Percentiles rank a stretch among this genome's conserved stretches.
Evolutionary conservation across 2,888 invertebrate species (phyloP).

Genomic region (Harpagoxenus sublaevis): DNA sequence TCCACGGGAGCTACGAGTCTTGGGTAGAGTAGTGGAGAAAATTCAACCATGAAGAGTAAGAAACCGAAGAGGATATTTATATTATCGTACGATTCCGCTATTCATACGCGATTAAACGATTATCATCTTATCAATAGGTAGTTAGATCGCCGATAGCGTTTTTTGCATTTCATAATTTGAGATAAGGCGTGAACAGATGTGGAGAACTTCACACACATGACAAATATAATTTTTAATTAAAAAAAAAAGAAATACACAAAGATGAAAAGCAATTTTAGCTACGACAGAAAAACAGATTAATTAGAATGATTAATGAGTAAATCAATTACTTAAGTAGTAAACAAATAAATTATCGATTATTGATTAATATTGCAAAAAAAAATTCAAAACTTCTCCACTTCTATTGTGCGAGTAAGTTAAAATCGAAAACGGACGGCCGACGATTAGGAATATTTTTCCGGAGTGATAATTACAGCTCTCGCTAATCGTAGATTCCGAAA

Average conservation of each 20-base stretch:
- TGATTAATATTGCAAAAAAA: not conserved
- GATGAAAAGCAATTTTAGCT: not conserved
- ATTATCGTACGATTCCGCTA: not conserved
- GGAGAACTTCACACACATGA: not conserved
- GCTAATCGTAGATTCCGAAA: slow-evolving; percentile 36
- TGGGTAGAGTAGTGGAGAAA: slow-evolving; percentile 22
- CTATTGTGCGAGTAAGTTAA: not conserved
- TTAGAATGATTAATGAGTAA: not conserved
- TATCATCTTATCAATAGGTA: slow-evolving; percentile 9
- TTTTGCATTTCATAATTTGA: not conserved
- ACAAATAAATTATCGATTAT: slow-evolving; percentile 6
- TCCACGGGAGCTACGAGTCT: not conserved
- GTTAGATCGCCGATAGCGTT: not conserved
- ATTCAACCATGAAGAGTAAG: not conserved
- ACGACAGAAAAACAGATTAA: not conserved
- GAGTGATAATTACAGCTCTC: not conserved
- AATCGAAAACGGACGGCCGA: not conserved
- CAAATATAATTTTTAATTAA: not conserved
- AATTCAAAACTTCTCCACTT: not conserved
- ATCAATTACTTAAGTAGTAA: not conserved
- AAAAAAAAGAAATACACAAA: not conserved
- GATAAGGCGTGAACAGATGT: not conserved
- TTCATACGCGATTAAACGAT: not conserved
- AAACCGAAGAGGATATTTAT: not conserved
- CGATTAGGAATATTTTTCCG: not conserved